Evolutionary conservation across 2,888 invertebrate species (phyloP).

Genomic region (Leptogaster cylindrica): DNA sequence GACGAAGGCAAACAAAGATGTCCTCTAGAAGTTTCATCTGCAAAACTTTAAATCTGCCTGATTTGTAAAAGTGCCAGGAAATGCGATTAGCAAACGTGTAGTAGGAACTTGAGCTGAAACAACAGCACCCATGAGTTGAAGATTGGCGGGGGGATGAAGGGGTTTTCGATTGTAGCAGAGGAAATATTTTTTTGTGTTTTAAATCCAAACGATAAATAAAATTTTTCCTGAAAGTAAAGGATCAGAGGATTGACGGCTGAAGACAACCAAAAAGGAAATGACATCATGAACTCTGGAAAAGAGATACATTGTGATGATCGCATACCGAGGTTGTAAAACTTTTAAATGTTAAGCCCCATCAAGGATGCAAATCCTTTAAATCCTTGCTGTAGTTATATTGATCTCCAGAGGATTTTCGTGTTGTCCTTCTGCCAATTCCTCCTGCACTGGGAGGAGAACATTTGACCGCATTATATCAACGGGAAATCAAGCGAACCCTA

Average conservation of each 20-base stretch:
- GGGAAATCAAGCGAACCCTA: slow-evolving; percentile 12
- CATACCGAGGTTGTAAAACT: slow-evolving; percentile 30
- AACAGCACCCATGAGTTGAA: slow-evolving; percentile 2
- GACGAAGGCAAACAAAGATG: not conserved
- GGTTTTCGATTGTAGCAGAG: not conserved
- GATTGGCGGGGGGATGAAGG: not conserved
- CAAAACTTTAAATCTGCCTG: slow-evolving; percentile 37
- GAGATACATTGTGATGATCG: slow-evolving; percentile 33
- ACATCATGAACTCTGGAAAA: slow-evolving; percentile 30
- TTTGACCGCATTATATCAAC: slow-evolving; percentile 23
- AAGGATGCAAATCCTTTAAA: slow-evolving; percentile 35
- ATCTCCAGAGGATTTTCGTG: not conserved
- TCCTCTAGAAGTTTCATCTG: not conserved
- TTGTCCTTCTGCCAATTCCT: not conserved
- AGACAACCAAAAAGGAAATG: too few species aligned
- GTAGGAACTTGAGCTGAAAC: slow-evolving; percentile 17
- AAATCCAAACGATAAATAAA: slow-evolving; percentile 31
- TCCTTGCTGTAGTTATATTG: slow-evolving; percentile 27
- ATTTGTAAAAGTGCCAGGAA: slow-evolving; percentile 34
- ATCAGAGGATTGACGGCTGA: slow-evolving; percentile 30
- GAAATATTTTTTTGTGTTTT: not conserved
- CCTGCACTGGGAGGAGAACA: slow-evolving; percentile 2
- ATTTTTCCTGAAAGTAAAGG: slow-evolving; percentile 25
- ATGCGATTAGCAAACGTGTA: slow-evolving; percentile 31
- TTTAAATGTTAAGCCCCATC: slow-evolving; percentile 34